Evolutionary conservation across 2,797 vertebrate genomes (phyloP).

Genomic region (Pterois miles): DNA sequence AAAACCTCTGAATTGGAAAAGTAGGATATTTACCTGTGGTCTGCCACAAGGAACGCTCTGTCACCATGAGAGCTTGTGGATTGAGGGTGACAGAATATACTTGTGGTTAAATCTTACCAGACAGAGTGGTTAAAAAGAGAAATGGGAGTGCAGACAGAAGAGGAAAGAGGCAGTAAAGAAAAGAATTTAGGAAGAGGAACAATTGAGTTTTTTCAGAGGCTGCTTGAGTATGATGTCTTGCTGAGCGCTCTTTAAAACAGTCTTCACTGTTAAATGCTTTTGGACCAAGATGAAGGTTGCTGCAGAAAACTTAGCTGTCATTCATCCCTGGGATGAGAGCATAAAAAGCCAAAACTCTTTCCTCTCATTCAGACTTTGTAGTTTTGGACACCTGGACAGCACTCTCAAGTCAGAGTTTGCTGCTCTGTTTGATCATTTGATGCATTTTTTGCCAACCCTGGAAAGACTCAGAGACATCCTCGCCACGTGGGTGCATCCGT

Average conservation of each 20-base stretch:
- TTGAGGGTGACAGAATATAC: constrained; percentile 24
- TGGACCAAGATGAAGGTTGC: constrained; percentile 35
- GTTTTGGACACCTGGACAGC: constrained; percentile 58
- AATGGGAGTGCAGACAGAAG: not conserved
- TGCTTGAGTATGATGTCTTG: constrained; percentile 14
- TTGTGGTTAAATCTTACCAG: constrained; percentile 20
- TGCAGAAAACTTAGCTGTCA: constrained; percentile 35
- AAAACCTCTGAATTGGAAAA: constrained; percentile 55
- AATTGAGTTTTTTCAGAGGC: constrained; percentile 2
- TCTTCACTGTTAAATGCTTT: constrained; percentile 20
- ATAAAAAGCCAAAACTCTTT: constrained; percentile 22
- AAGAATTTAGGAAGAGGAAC: not conserved
- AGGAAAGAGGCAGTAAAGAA: not conserved
- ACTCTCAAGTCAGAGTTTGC: constrained; percentile 42
- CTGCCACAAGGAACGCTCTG: constrained; percentile 32
- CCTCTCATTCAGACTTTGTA: constrained; percentile 41
- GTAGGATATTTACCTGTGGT: constrained; percentile 48
- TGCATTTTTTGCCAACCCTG: constrained; percentile 47
- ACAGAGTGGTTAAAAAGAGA: constrained; percentile 1
- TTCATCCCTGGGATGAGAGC: constrained; percentile 6
- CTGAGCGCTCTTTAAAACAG: not conserved
- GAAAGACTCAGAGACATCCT: constrained; percentile 55
- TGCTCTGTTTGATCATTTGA: constrained; percentile 64
- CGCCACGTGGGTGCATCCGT: constrained; percentile 45
- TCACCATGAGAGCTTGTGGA: constrained; percentile 20